Evolutionary conservation across 2,888 invertebrate species (phyloP).

Genomic region (Hypolimnas misippus): DNA sequence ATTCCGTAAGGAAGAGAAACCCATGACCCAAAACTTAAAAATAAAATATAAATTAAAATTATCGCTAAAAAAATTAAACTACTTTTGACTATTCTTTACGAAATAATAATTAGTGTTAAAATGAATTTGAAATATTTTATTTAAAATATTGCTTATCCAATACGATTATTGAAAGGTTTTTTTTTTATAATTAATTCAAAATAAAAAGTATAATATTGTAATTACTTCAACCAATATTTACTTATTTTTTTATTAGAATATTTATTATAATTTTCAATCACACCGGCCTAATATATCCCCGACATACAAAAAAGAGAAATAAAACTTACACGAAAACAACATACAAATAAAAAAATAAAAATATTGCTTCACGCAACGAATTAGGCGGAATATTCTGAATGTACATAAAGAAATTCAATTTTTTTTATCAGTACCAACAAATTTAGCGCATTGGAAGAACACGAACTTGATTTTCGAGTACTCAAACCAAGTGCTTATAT

Average conservation of each 20-base stretch:
- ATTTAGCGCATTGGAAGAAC: no score
- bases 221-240: not conserved
- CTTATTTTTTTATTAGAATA: not conserved
- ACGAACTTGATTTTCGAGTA: conserved; percentile 17
- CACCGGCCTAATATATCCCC: not conserved
- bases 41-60: conserved; percentile 32
- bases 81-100: conserved; percentile 24
- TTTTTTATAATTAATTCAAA: not conserved
- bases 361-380: conserved; percentile 65
- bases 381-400: conserved; percentile 59
- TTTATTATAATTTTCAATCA: not conserved
- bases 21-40: conserved; percentile 45
- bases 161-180: not conserved
- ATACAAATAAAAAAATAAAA: conserved; percentile 47
- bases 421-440: conserved; percentile 8
- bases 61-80: conserved; percentile 11
- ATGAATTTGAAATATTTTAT: not conserved
- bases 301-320: not conserved
- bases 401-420: conserved; percentile 29
- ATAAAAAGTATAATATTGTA: not conserved
- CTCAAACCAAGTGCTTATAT: conserved; percentile 21
- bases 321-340: conserved; percentile 33
- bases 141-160: not conserved
- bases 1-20: conserved; percentile 41
- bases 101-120: not conserved